phyloP scores from a whole-genome alignment of 2,113 vertebrate species.

The Pangasianodon hypophthalmus region DNA sequence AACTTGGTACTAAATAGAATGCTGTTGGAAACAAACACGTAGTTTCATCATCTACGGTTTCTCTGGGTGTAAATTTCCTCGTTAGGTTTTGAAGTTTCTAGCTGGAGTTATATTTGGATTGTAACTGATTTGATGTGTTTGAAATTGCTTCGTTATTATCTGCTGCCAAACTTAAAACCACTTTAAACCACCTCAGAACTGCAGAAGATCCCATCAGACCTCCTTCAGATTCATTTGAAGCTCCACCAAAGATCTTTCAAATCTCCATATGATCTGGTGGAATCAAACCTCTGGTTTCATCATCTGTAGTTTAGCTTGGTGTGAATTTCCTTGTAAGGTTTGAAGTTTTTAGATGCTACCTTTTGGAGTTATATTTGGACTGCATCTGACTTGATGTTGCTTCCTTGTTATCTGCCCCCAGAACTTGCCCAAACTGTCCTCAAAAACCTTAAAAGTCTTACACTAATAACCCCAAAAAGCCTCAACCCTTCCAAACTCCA shows the following conservation, averaged over 20 bases:
- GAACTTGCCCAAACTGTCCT: not conserved
- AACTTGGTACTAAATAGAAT: not conserved
- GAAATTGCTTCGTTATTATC: not conserved
- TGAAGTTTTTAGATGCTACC: not conserved
- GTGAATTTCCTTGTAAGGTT: not conserved
- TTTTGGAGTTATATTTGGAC: not conserved
- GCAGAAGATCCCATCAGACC: not conserved
- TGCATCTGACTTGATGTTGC: not conserved
- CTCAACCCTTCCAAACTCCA: not conserved
- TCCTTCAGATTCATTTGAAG: not conserved
- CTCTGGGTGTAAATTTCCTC: not conserved
- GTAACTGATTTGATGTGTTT: not conserved
- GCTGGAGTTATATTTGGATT: not conserved
- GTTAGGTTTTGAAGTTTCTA: not conserved
- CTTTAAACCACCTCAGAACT: not conserved
- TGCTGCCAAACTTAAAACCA: not conserved
- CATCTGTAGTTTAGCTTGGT: not conserved
- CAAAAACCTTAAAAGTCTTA: not conserved
- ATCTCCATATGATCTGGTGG: not conserved
- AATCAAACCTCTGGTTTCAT: not conserved
- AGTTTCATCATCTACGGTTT: not conserved
- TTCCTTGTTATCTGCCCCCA: not conserved
- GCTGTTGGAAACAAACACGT: not conserved
- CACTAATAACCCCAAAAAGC: not conserved
- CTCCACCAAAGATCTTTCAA: not conserved